A percentile compares a stretch with the other conserved stretches of the same genome.
phyloP scores from a whole-genome alignment of 2,113 vertebrate species.

The Gymnarchus niloticus region DNA sequence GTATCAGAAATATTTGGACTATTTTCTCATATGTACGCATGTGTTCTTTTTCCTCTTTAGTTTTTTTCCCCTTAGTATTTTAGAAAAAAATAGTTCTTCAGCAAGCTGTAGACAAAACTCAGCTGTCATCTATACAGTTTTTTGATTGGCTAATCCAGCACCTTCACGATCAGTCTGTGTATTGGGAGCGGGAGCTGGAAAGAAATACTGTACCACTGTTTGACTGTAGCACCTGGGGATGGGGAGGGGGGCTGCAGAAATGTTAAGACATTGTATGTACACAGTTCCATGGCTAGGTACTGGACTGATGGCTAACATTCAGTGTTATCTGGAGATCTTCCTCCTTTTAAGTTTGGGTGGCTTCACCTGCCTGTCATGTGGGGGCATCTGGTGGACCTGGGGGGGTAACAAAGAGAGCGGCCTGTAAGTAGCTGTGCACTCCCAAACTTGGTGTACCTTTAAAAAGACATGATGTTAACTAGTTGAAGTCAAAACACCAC shows the following conservation, averaged over 20 bases:
- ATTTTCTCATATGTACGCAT: constrained; percentile 89
- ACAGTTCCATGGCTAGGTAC: constrained; percentile 59
- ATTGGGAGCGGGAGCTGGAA: constrained; percentile 31
- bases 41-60: constrained; percentile 66
- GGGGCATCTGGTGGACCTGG: constrained; percentile 82
- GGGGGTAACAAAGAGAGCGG: constrained; percentile 37
- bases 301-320: constrained; percentile 72
- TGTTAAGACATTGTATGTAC: constrained; percentile 54
- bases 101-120: constrained; percentile 79
- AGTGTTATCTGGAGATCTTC: constrained; percentile 99
- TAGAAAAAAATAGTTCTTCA: constrained; percentile 88
- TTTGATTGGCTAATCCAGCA: constrained; percentile 75
- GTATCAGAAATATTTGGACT: constrained; percentile 99
- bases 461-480: too few relatives aligned
- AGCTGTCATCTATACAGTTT: constrained; percentile 65
- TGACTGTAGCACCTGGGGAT: constrained; percentile 63
- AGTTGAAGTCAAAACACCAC: too few relatives aligned
- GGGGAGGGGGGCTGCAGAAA: constrained; percentile 34
- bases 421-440: neutral
- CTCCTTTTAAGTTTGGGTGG: constrained; percentile 97
- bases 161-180: constrained; percentile 61
- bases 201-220: constrained; percentile 61
- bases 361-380: constrained; percentile 89
- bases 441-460: neutral
- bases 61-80: constrained; percentile 69